Conservation (phyloP, 2,888 invertebrate genomes). For the Idaea straminata region DNA sequence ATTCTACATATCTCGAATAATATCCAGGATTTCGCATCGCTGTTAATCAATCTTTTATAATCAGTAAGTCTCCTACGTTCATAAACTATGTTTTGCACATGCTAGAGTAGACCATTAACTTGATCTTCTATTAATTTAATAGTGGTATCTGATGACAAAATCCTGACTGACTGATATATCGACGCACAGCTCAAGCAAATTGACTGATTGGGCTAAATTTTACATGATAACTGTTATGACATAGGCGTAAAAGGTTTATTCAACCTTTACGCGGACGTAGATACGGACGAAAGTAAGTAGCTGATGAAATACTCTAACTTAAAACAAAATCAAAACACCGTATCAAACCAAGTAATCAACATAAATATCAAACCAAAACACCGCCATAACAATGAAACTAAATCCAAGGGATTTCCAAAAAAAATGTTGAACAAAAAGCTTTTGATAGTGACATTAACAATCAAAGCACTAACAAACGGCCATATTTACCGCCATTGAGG, state of each 20-base stretch:
- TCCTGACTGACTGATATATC: no score
- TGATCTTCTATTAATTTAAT: background rate
- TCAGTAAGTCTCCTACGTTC: no score
- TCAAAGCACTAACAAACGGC: background rate
- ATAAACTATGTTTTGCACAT: no score
- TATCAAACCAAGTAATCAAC: background rate
- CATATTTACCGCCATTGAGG: background rate
- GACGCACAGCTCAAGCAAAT: no score
- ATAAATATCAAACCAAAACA: constrained; percentile 21
- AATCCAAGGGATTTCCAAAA: background rate
- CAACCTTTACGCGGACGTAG: no score
- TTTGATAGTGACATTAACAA: background rate
- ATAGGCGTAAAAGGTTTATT: no score
- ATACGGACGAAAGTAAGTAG: no score
- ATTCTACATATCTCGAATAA: background rate
- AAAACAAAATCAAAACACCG: background rate
- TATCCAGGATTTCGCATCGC: no score
- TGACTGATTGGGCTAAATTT: no score
- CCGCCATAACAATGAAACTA: constrained; percentile 10
- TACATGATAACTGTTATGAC: no score
- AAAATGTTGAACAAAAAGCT: background rate
- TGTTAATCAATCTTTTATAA: no score
- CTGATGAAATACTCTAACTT: no score
- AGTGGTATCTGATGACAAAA: background rate
- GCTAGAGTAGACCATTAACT: background rate